Evolutionary conservation across 2,113 vertebrate species (phyloP).

Genomic region (Gnathonemus longibarbis): DNA sequence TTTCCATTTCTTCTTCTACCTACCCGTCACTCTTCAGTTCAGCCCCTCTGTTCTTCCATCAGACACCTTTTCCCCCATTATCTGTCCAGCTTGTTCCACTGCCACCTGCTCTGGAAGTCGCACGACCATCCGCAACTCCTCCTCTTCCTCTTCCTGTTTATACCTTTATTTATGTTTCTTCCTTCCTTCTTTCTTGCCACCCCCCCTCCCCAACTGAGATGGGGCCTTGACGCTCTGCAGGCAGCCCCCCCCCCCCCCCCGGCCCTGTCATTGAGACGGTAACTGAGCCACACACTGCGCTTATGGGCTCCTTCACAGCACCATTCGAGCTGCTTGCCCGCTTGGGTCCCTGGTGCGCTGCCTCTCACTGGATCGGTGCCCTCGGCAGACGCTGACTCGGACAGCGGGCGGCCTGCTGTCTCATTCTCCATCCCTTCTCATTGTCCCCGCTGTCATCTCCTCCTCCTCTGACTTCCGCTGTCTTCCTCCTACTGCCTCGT

Average conservation of each 20-base stretch:
- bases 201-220: background rate
- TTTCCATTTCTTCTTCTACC: background rate
- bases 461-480: background rate
- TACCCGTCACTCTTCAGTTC: background rate
- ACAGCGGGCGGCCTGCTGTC: background rate
- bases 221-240: background rate
- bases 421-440: background rate
- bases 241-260: background rate
- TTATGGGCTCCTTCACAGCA: background rate
- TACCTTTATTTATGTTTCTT: background rate
- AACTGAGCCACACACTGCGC: background rate
- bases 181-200: background rate
- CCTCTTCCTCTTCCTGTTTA: background rate
- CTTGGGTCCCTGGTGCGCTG: background rate
- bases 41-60: background rate
- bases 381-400: background rate
- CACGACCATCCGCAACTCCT: background rate
- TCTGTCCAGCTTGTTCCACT: background rate
- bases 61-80: background rate
- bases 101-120: background rate
- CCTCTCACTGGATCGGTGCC: background rate
- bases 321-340: background rate
- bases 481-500: background rate
- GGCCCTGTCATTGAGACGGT: background rate
- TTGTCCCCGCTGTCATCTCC: background rate